A percentile compares a stretch with the other conserved stretches of the same genome.
phyloP scores from a whole-genome alignment of 2,797 vertebrate species.

The Emydoidea blandingii region DNA sequence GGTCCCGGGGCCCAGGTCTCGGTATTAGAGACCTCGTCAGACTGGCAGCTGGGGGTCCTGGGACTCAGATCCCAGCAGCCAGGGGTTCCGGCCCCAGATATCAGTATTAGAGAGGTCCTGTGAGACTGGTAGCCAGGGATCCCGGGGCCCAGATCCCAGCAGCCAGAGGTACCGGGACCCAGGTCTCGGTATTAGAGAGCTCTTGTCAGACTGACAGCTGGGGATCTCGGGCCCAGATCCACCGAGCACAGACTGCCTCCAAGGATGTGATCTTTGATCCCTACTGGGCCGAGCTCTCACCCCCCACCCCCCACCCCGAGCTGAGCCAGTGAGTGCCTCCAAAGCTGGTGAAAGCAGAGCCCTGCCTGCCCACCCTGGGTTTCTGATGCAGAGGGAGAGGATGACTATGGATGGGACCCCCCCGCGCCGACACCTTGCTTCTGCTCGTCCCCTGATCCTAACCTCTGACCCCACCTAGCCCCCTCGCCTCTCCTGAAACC shows the following conservation, averaged over 20 bases:
- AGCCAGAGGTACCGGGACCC: no score
- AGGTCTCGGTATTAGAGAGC: no score
- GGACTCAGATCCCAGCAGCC: no score
- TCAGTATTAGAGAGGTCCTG: no score
- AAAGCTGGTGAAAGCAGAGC: neutral
- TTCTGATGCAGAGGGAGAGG: neutral
- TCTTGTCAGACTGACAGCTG: neutral
- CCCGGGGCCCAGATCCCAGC: no score
- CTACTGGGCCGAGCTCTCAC: neutral
- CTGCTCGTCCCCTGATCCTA: neutral
- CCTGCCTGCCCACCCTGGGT: neutral
- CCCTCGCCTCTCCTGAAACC: slow-evolving; percentile 37
- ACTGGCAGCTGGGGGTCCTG: no score
- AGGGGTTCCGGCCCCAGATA: no score
- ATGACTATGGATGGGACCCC: neutral
- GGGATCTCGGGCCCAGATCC: no score
- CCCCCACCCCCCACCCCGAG: neutral
- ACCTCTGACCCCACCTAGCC: slow-evolving; percentile 12
- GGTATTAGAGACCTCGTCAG: no score
- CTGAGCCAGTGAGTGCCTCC: no score
- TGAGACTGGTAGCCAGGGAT: no score
- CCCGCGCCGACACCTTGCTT: neutral
- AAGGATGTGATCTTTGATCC: neutral
- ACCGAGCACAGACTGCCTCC: neutral
- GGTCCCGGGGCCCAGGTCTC: no score